phyloP scores from a whole-genome alignment of 2,888 invertebrate species.

The Strigamia crassipes region DNA sequence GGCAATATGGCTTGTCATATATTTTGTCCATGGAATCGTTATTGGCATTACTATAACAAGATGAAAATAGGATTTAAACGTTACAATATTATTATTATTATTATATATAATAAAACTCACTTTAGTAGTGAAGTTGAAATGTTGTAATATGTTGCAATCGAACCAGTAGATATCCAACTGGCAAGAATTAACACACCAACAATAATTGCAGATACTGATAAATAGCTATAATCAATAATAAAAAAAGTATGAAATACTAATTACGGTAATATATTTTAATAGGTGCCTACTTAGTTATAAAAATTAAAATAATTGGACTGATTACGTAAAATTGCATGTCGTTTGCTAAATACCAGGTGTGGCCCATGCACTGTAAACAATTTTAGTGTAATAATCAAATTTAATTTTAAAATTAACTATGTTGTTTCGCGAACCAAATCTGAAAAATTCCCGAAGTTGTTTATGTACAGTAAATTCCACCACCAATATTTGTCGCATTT shows the following conservation, averaged over 20 bases:
- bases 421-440: background rate
- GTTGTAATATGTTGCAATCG: background rate
- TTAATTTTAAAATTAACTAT: background rate
- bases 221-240: background rate
- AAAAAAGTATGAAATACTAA: background rate
- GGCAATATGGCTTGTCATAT: slow-evolving; percentile 83
- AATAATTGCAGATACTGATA: background rate
- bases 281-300: background rate
- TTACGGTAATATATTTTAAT: background rate
- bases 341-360: slow-evolving; percentile 44
- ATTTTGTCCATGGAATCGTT: slow-evolving; percentile 59
- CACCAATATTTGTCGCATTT: slow-evolving; percentile 28
- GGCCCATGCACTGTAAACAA: slow-evolving; percentile 36
- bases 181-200: background rate
- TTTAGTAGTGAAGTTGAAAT: background rate
- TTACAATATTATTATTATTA: slow-evolving; percentile 55
- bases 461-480: slow-evolving; percentile 20
- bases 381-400: background rate
- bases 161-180: background rate
- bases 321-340: slow-evolving; percentile 44
- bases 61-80: too few relatives aligned
- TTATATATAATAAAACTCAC: background rate
- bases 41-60: too few relatives aligned
- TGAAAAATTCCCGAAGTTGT: slow-evolving; percentile 62
- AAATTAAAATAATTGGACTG: slow-evolving; percentile 33